Evolutionary conservation across 2,797 vertebrate genomes (phyloP).

Genomic region (Taenioides sp.): DNA sequence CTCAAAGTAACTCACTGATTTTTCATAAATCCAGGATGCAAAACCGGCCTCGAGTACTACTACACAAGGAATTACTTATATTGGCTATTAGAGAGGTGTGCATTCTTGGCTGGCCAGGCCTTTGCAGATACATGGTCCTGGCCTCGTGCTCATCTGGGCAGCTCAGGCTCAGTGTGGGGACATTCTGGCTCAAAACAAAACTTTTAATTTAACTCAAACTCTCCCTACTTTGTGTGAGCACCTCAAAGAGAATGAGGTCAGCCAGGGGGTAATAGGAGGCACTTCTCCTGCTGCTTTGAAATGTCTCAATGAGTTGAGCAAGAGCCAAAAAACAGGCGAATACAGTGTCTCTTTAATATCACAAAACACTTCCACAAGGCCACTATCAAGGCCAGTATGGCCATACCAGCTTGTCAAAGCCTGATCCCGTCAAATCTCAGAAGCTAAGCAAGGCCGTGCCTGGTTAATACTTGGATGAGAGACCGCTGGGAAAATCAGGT

Average conservation of each 20-base stretch:
- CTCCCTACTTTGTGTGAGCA: conserved; percentile 46
- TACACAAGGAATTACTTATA: too few species aligned
- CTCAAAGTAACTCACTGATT: background rate
- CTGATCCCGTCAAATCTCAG: too few species aligned
- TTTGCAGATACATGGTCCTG: conserved; percentile 41
- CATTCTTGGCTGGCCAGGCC: background rate
- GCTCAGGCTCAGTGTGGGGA: conserved; percentile 59
- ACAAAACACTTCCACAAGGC: too few species aligned
- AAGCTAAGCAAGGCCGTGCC: too few species aligned
- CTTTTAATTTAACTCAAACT: conserved; percentile 59
- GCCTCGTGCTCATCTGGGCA: conserved; percentile 50
- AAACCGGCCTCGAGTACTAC: too few species aligned
- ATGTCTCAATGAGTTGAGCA: conserved; percentile 37
- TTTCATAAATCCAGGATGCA: too few species aligned
- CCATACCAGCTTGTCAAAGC: too few species aligned
- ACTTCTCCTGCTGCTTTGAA: conserved; percentile 46
- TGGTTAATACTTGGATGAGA: too few species aligned
- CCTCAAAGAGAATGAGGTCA: conserved; percentile 55
- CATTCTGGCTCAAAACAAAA: conserved; percentile 59
- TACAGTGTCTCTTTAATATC: background rate
- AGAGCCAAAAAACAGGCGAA: conserved; percentile 8
- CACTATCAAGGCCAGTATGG: too few species aligned
- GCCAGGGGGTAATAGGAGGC: conserved; percentile 62
- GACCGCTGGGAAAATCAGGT: too few species aligned
- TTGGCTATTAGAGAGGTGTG: too few species aligned